These are phyloP conservation scores for Patella pellucida DNA, from an alignment of 2,888 invertebrate species.

Conservation along the genomic window DNA sequence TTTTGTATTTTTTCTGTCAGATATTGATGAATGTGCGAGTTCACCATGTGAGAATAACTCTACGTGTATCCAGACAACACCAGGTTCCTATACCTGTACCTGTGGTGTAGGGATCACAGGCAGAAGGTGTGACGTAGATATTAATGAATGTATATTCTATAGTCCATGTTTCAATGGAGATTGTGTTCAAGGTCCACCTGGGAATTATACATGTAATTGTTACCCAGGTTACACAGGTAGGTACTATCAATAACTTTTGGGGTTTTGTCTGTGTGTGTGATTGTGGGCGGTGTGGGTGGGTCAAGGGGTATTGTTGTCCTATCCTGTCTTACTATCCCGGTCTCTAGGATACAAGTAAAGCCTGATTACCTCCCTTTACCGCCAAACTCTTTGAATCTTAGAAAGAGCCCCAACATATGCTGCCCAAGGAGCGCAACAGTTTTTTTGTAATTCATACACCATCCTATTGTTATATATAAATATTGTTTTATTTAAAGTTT, in stretches of 20 bases:
- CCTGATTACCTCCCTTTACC: too few species aligned
- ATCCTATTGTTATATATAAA: too few species aligned
- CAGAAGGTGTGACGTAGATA: slow-evolving; percentile 24
- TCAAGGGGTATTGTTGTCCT: too few species aligned
- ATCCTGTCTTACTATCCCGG: too few species aligned
- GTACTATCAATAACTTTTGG: background rate
- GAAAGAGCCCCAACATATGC: too few species aligned
- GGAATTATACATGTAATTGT: slow-evolving; percentile 18
- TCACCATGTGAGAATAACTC: slow-evolving; percentile 87
- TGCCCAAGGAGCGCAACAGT: too few species aligned
- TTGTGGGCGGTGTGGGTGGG: too few species aligned
- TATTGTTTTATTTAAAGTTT: too few species aligned
- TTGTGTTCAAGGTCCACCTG: slow-evolving; percentile 8
- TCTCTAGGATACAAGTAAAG: too few species aligned
- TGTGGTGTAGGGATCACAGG: slow-evolving; percentile 12
- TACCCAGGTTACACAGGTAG: slow-evolving; percentile 6
- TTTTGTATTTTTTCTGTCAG: slow-evolving; percentile 13
- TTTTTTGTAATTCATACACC: too few species aligned
- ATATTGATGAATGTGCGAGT: slow-evolving; percentile 28
- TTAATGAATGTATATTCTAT: slow-evolving; percentile 22
- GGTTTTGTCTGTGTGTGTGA: background rate
- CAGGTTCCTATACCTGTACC: background rate
- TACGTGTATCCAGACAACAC: background rate
- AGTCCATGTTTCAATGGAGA: slow-evolving; percentile 15
- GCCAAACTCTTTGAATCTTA: too few species aligned